Evolutionary conservation across 1,140 invertebrate genomes (phyloP), one percentile per base, ranked within the genome.

Genomic region (Phthorimaea operculella): DNA sequence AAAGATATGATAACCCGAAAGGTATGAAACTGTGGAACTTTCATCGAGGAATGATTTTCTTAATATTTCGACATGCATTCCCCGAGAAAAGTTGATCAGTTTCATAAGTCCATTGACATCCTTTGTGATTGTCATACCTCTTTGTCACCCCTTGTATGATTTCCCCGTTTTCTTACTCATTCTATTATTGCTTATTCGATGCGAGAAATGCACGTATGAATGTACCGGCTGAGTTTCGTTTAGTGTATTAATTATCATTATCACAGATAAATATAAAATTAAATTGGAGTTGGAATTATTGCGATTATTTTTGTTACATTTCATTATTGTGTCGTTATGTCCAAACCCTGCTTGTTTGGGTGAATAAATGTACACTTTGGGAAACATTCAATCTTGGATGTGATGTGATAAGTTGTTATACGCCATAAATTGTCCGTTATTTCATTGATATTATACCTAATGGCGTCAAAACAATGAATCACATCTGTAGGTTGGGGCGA

Each of bases 251-350:
- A 28, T 28, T 10, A 78, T 72, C 77, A 73, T 75, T 83, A 83
- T 83, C 79, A 83, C 79, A 83, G 79, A 79, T 76, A 82, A 74
- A 77, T 77, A 80, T 75, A 74, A 80, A 72, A 74, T 57, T 58
- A 58, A 63, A 67, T 57, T 62, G 54, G 47, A 55, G 62, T 52
- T 57, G 62, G 58, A 58, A 60, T 67, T 56, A 57, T 64, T 65
- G 63, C 57, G 54, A 62, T 15, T 15, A 45, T 47, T 9, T 47
- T 10, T 39, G n/a, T 39, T 39, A 39, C 36, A 12, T 12, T 3
- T 39, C 36, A 12, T 12, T 3, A 5, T 39, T 12, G 36, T 39
- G 36, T n/a, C 10, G 36, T 39, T n/a, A 12, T 39, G 21, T 28
- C 21, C 21, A 28, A 28, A 28, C 21, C 21, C 21, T 28, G 21